phyloP scores from a whole-genome alignment of 2,797 vertebrate genomes.

The Ceyx erithaca region DNA sequence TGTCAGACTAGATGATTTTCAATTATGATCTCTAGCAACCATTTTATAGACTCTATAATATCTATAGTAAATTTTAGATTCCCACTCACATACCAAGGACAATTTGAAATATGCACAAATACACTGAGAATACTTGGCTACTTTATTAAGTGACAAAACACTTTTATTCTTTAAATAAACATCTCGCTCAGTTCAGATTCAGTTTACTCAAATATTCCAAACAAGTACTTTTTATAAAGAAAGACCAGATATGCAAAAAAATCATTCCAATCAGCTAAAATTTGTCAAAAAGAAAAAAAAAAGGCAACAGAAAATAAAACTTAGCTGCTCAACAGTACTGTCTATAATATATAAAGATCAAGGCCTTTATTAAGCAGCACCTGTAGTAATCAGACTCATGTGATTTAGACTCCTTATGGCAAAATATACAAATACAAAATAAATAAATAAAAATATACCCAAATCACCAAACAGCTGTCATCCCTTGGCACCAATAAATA shows the following conservation, averaged over 20 bases:
- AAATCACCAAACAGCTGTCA: conserved; percentile 6
- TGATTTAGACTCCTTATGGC: not conserved
- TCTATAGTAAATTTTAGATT: not conserved
- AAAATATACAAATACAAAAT: conserved; percentile 17
- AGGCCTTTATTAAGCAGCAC: not conserved
- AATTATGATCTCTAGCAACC: not conserved
- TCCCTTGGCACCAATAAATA: conserved; percentile 11
- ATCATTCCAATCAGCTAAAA: not conserved
- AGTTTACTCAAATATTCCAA: not conserved
- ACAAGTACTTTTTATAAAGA: not conserved
- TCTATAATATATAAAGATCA: not conserved
- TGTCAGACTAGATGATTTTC: not conserved
- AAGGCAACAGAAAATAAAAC: not conserved
- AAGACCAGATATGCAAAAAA: not conserved
- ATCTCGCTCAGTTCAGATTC: not conserved
- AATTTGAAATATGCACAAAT: not conserved
- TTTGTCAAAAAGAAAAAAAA: not conserved
- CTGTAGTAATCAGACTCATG: not conserved
- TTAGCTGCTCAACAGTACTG: not conserved
- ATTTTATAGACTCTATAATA: not conserved
- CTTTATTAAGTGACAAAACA: not conserved
- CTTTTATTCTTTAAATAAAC: too few relatives aligned
- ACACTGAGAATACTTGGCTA: not conserved
- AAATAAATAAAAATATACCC: too few relatives aligned
- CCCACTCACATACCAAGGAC: not conserved